A percentile compares a stretch with the other conserved stretches of the same genome.
phyloP scores from a whole-genome alignment of 2,888 invertebrate genomes.

The Tachystola acroxantha region DNA sequence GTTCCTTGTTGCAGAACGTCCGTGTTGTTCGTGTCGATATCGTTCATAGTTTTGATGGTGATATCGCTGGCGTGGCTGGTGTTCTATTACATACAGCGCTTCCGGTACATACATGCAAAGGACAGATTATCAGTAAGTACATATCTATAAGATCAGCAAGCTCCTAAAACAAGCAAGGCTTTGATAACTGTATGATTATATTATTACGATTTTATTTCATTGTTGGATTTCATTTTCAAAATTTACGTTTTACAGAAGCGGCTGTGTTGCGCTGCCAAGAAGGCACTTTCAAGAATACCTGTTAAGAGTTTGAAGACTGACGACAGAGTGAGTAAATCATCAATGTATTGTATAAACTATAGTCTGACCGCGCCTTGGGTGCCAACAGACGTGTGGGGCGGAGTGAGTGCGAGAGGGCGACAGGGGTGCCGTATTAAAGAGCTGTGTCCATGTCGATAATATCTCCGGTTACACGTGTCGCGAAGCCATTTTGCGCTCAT shows the following conservation, averaged over 20 bases:
- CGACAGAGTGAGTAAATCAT: constrained; percentile 83
- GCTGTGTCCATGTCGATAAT: no score
- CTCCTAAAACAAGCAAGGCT: no score
- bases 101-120: constrained; percentile 96
- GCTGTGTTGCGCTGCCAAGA: constrained; percentile 94
- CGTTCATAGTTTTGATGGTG: constrained; percentile 96
- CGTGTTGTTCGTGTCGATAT: constrained; percentile 95
- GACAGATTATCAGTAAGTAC: constrained; percentile 91
- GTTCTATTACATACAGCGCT: constrained; percentile 97
- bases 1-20: constrained; percentile 83
- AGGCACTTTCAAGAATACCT: constrained; percentile 95
- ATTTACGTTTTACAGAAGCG: constrained; percentile 87
- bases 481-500: no score
- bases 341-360: no score
- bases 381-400: no score
- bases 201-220: no score
- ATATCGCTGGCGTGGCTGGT: constrained; percentile 97
- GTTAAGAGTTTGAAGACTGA: constrained; percentile 91
- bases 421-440: no score
- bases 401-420: no score
- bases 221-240: background rate
- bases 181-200: no score
- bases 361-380: no score
- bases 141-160: background rate
- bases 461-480: no score